phyloP scores from a whole-genome alignment of 2,888 invertebrate genomes.

The Drosophila tripunctata region DNA sequence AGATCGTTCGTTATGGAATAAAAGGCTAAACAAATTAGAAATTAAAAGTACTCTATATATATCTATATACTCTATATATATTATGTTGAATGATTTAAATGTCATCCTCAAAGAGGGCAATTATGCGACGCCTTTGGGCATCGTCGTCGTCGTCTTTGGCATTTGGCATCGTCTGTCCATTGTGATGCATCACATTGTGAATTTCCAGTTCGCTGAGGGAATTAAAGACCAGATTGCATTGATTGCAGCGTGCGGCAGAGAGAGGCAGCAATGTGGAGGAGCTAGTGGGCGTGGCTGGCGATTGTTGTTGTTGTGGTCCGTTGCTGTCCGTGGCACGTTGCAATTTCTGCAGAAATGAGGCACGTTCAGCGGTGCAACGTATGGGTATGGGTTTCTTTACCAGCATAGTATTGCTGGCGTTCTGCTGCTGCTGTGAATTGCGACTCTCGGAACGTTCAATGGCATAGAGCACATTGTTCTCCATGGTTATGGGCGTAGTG shows the following conservation, averaged over 20 bases:
- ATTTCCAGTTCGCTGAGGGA: slow-evolving; percentile 79
- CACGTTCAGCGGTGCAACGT: slow-evolving; percentile 49
- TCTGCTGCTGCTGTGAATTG: slow-evolving; percentile 62
- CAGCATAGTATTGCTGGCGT: slow-evolving; percentile 15
- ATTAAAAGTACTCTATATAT: too few relatives aligned
- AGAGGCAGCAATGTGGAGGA: slow-evolving; percentile 49
- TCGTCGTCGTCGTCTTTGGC: slow-evolving; percentile 61
- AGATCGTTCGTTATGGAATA: neutral
- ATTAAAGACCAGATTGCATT: slow-evolving; percentile 80
- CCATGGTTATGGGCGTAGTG: slow-evolving; percentile 72
- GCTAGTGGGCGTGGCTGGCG: slow-evolving; percentile 24
- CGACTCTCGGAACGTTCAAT: slow-evolving; percentile 79
- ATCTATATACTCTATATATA: too few relatives aligned
- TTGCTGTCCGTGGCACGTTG: slow-evolving; percentile 67
- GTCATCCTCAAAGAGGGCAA: slow-evolving; percentile 82
- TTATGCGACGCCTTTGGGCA: slow-evolving; percentile 79
- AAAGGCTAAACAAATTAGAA: slow-evolving; percentile 6
- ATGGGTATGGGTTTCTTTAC: slow-evolving; percentile 78
- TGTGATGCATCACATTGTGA: slow-evolving; percentile 81
- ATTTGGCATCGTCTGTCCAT: slow-evolving; percentile 58
- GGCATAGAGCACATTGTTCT: slow-evolving; percentile 79
- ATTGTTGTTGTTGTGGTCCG: slow-evolving; percentile 21
- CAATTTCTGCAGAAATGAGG: slow-evolving; percentile 75
- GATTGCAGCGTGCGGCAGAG: slow-evolving; percentile 80
- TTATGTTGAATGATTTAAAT: slow-evolving; percentile 46